phyloP scores from a whole-genome alignment of 2,888 invertebrate species.

The Meganola albula region DNA sequence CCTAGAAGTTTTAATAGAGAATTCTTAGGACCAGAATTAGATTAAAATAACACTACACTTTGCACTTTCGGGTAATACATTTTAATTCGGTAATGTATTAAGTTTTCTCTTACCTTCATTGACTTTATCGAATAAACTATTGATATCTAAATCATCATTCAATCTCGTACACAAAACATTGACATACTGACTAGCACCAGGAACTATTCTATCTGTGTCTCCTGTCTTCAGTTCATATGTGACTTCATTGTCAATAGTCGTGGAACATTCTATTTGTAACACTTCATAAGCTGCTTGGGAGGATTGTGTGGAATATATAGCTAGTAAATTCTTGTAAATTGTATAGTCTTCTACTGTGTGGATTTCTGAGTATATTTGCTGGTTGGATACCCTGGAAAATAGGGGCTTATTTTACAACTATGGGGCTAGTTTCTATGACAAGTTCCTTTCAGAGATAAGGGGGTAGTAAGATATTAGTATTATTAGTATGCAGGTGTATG shows the following conservation, averaged over 20 bases:
- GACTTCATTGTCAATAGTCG: slow-evolving; percentile 41
- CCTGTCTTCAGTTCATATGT: slow-evolving; percentile 56
- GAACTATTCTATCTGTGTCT: slow-evolving; percentile 51
- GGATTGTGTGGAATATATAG: slow-evolving; percentile 57
- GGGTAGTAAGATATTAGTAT: too few species aligned
- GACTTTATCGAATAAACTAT: slow-evolving; percentile 62
- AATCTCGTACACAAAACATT: slow-evolving; percentile 60
- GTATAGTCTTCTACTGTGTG: slow-evolving; percentile 50
- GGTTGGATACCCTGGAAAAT: slow-evolving; percentile 47
- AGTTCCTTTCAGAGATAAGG: too few species aligned
- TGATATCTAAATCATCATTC: slow-evolving; percentile 56
- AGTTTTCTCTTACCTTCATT: slow-evolving; percentile 53
- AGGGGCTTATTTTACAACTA: too few species aligned
- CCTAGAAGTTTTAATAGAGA: too few species aligned
- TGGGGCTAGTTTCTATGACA: too few species aligned
- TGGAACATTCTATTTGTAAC: slow-evolving; percentile 57
- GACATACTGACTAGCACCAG: slow-evolving; percentile 58
- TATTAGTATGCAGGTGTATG: too few species aligned
- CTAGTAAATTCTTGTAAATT: slow-evolving; percentile 60
- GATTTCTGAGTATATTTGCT: slow-evolving; percentile 43
- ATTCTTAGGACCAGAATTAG: too few species aligned
- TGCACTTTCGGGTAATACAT: too few species aligned
- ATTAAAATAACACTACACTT: too few species aligned
- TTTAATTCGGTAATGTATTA: neutral
- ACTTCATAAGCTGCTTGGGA: slow-evolving; percentile 62